phyloP scores from a whole-genome alignment of 2,888 invertebrate species.

The Thymelicus sylvestris region DNA sequence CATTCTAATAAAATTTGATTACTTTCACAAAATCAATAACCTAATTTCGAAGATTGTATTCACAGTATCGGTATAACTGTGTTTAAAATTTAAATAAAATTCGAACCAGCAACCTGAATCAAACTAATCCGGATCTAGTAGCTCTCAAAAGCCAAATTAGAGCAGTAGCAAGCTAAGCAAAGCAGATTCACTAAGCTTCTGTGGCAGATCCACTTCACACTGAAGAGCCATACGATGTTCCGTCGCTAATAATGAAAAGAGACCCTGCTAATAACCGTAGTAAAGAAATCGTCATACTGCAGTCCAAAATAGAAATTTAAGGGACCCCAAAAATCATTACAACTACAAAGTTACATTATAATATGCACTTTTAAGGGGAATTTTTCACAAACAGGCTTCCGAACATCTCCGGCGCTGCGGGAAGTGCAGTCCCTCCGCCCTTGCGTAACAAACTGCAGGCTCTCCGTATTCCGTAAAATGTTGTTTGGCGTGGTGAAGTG shows the following conservation, averaged over 20 bases:
- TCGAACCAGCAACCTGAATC: not conserved
- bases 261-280: not conserved
- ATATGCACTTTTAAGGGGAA: too few relatives aligned
- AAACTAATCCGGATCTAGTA: slow-evolving; percentile 13
- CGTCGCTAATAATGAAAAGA: slow-evolving; percentile 13
- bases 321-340: too few relatives aligned
- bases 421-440: too few relatives aligned
- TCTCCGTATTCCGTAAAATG: too few relatives aligned
- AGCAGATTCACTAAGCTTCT: slow-evolving; percentile 23
- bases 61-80: not conserved
- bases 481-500: too few relatives aligned
- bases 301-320: not conserved
- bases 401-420: too few relatives aligned
- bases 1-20: not conserved
- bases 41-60: not conserved
- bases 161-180: slow-evolving; percentile 25
- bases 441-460: too few relatives aligned
- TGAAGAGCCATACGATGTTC: slow-evolving; percentile 6
- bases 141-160: slow-evolving; percentile 22
- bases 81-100: not conserved
- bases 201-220: slow-evolving; percentile 7
- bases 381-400: too few relatives aligned
- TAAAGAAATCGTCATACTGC: not conserved
- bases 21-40: not conserved
- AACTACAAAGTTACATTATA: too few relatives aligned